Evolutionary conservation across 2,113 vertebrate genomes (phyloP).

Genomic region (Oncorhynchus masou): DNA sequence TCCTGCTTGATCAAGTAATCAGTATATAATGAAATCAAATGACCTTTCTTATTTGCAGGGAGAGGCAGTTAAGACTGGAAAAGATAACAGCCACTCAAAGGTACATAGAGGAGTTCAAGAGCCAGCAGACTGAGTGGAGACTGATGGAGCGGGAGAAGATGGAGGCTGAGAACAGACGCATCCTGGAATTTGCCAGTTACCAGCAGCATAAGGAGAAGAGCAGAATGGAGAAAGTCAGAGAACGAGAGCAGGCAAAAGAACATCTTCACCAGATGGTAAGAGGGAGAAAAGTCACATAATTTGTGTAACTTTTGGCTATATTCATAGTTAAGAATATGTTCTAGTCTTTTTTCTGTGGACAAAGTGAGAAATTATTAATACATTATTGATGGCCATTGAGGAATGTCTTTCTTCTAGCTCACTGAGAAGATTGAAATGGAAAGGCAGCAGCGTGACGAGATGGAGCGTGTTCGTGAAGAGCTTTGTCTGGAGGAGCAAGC

Average conservation of each 20-base stretch:
- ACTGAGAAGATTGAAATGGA: constrained; percentile 76
- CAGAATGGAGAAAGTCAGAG: constrained; percentile 72
- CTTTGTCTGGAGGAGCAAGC: constrained; percentile 84
- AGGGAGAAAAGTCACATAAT: background rate
- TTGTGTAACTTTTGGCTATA: background rate
- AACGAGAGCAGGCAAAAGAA: constrained; percentile 79
- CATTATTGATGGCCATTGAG: background rate
- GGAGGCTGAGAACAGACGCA: constrained; percentile 89
- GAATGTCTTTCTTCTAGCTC: constrained; percentile 65
- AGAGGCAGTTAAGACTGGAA: constrained; percentile 82
- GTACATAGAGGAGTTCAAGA: constrained; percentile 85
- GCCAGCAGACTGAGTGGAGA: constrained; percentile 80
- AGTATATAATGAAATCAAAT: background rate
- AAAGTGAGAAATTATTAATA: background rate
- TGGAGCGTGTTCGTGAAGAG: constrained; percentile 81
- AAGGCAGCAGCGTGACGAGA: constrained; percentile 77
- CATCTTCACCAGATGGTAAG: constrained; percentile 78
- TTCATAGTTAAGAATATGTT: background rate
- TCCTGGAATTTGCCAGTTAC: constrained; percentile 79
- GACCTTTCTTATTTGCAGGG: constrained; percentile 66
- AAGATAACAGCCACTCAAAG: constrained; percentile 79
- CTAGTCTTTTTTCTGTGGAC: background rate
- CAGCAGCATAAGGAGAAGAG: constrained; percentile 77
- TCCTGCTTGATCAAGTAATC: background rate
- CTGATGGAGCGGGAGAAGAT: constrained; percentile 82